Percentiles rank a stretch among this genome's conserved stretches.
phyloP scores from a whole-genome alignment of 2,113 vertebrate species.

The Bucco capensis region DNA sequence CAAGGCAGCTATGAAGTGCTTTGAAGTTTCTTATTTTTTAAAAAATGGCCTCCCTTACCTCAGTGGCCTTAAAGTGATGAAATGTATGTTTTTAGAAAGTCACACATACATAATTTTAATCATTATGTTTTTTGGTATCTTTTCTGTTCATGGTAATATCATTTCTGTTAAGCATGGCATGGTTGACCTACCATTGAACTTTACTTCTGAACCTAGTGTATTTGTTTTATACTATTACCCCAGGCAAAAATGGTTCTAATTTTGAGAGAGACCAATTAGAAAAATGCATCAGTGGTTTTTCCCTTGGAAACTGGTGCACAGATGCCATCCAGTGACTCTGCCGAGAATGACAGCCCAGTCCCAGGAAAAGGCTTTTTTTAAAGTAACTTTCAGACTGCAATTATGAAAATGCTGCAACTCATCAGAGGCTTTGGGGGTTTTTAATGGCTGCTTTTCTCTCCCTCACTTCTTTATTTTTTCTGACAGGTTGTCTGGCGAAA shows the following conservation, averaged over 20 bases:
- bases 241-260: slow-evolving; percentile 50
- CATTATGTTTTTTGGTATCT: slow-evolving; percentile 4
- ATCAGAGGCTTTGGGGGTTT: background rate
- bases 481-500: slow-evolving; percentile 97
- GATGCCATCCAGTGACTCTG: slow-evolving; percentile 35
- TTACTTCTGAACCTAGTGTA: slow-evolving; percentile 14
- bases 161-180: slow-evolving; percentile 9
- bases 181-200: slow-evolving; percentile 52
- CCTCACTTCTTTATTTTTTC: background rate
- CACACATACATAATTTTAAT: background rate
- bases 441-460: background rate
- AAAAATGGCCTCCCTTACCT: background rate
- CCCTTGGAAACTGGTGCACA: background rate
- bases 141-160: background rate
- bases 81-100: slow-evolving; percentile 8
- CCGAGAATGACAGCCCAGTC: background rate
- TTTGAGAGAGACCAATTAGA: slow-evolving; percentile 46
- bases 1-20: background rate
- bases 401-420: background rate
- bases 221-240: slow-evolving; percentile 39
- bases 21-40: background rate
- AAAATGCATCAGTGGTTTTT: background rate
- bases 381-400: background rate
- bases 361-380: background rate
- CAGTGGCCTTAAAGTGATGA: background rate